Evolutionary conservation across 2,113 vertebrate species (phyloP).

Genomic region (Prinia subflava): DNA sequence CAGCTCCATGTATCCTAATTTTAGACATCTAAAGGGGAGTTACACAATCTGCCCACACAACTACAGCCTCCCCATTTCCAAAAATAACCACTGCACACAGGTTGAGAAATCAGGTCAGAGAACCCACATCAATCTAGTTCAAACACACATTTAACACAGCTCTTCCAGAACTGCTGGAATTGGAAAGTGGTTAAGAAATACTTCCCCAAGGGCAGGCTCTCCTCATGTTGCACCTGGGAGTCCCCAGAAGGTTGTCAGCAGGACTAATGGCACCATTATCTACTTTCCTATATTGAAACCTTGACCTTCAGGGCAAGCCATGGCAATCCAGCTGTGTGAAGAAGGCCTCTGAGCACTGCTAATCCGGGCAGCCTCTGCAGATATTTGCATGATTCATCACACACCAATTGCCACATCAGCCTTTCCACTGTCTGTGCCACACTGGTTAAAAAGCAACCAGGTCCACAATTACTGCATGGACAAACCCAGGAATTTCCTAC

Average conservation of each 20-base stretch:
- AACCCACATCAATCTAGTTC: background rate
- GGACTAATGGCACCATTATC: background rate
- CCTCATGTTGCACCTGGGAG: background rate
- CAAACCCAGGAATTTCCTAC: background rate
- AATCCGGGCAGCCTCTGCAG: background rate
- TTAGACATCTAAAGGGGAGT: background rate
- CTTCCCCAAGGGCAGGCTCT: background rate
- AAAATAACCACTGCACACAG: background rate
- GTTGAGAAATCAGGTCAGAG: background rate
- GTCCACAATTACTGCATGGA: no score
- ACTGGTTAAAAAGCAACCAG: background rate
- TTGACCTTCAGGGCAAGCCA: background rate
- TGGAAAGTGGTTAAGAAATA: background rate
- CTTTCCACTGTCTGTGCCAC: rapidly evolving
- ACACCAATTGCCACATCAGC: background rate
- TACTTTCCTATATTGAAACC: background rate
- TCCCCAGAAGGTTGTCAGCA: background rate
- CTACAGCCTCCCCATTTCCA: background rate
- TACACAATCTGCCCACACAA: background rate
- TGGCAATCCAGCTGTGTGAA: background rate
- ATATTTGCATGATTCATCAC: background rate
- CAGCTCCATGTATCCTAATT: background rate
- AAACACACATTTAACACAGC: background rate
- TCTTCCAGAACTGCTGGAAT: background rate
- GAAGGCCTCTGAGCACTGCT: background rate